phyloP scores from a whole-genome alignment of 2,113 vertebrate genomes.

The Cranoglanis bouderius region DNA sequence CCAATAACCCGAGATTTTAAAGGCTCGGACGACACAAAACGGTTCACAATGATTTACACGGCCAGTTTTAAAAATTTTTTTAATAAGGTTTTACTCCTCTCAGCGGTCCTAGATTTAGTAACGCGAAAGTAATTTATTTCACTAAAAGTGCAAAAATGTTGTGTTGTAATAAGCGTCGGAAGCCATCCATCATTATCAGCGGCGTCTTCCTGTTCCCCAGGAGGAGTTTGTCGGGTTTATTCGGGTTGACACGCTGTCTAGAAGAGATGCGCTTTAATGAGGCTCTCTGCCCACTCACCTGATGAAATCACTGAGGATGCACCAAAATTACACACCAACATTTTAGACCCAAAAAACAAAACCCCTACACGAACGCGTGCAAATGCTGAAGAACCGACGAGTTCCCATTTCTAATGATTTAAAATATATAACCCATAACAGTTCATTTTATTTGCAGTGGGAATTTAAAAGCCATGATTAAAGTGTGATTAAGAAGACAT shows the following conservation, averaged over 20 bases:
- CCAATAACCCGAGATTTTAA: background rate
- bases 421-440: background rate
- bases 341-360: background rate
- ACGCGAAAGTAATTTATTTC: background rate
- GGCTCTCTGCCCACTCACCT: background rate
- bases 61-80: too few relatives aligned
- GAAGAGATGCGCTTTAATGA: constrained; percentile 11
- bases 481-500: background rate
- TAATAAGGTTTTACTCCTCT: background rate
- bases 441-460: background rate
- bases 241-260: background rate
- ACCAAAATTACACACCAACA: background rate
- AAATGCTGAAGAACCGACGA: background rate
- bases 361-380: too few relatives aligned
- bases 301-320: constrained; percentile 27
- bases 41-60: too few relatives aligned
- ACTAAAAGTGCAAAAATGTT: background rate
- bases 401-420: background rate
- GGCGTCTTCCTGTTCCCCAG: background rate
- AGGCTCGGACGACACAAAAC: background rate
- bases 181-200: background rate
- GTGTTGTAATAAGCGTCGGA: background rate
- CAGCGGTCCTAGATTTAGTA: background rate
- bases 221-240: background rate
- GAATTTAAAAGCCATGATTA: background rate